Base-by-base conservation (phyloP, 2,113 vertebrate genomes). In the Coryphaenoides rupestris region DNA sequence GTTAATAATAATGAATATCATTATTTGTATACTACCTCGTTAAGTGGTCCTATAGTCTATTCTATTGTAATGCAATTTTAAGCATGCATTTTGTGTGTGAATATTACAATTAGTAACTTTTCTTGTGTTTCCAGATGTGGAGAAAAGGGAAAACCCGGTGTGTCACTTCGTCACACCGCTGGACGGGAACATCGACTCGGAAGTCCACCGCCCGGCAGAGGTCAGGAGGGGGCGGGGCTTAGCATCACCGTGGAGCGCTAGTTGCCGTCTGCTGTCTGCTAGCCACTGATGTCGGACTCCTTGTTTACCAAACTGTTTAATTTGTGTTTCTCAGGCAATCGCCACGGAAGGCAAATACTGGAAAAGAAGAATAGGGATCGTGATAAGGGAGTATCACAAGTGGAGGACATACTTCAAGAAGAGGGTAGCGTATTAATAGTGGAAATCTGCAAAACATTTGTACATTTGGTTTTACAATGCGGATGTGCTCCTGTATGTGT, bases 401-500 rank as follows among this genome's bases (percentile, higher is more conserved):
- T 99, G 97, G 96, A 94, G 97, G 76, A 94, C 97, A 0, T 99
- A 99, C 86, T 99, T 99, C 85, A 99, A 99, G 83, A 99, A 99
- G 87, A 93, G 97, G 92, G 97, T 98, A 90, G 12, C 21, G 40
- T 70, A 59, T 63, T 62, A 9, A n/a, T 19, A 58, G 15, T 13
- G 5, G 21, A 19, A 57, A 26, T 57, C 14, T 68, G 68, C 1
- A 59, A 1, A 24, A n/a, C 26, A 7, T 7, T 1, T 12, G 9
- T 12, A 40, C 33, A 40, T 40, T 10, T 40, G 9, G 33, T 12
- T 40, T 33, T 40, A 1, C 9, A 40, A 40, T 40, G n/a, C n/a
- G 13, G 33, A 40, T 40, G 33, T 7, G 19, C 5, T 73, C 2
- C 66, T 63, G 66, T 68, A 33, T 57, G 49, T 19, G 28, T 61